Base-by-base conservation (phyloP, 2,888 invertebrate genomes). In the Cylindroiulus punctatus region DNA sequence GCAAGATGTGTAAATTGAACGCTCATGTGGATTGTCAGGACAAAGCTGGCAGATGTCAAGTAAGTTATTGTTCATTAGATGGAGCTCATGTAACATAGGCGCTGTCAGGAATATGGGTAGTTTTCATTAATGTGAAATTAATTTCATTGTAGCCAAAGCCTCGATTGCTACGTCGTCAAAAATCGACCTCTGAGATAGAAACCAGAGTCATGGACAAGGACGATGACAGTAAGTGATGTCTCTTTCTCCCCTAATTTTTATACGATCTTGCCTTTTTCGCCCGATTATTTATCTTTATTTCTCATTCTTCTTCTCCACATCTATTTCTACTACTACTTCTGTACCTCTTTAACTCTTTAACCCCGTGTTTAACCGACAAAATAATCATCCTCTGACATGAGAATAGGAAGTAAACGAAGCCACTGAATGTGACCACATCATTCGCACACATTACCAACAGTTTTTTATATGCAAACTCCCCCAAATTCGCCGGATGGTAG, bases 1-100 rank as follows among this genome's bases (percentile, higher is more conserved):
- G 97, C 91, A 94, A 96, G 86, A 93, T 96, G 88, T 97, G 97
- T 92, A 97, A 97, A 92, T 94, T 96, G 92, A 97, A 97, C 91
- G 95, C 96, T 86, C 97, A 97, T 92, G 93, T 95, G 82, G 97
- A 97, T 91, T 97, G 97, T 92, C 92, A 93, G 88, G 92, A 92
- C 88, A 94, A 96, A 91, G 94, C 96, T 17, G 94, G 95, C 89
- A 95, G 94, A 90, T 97, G 97, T 90, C 96, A 89, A 87, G 89
- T 89, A 88, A 87, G 88, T 87, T 30, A 10, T 85, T 36, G 22
- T 36, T 22, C 10, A 4, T 40, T 40, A 4, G 40, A 40, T 40
- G 40, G 8, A n/a, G n/a, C 8, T 40, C 5, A 8, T 40, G 5
- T 4, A 40, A 7, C 40, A 40, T 40, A 8, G 40, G 40, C 40